Percentiles rank a stretch among this genome's conserved stretches.
Conservation (phyloP, 2,113 vertebrate genomes). For the Erinaceus europaeus region DNA sequence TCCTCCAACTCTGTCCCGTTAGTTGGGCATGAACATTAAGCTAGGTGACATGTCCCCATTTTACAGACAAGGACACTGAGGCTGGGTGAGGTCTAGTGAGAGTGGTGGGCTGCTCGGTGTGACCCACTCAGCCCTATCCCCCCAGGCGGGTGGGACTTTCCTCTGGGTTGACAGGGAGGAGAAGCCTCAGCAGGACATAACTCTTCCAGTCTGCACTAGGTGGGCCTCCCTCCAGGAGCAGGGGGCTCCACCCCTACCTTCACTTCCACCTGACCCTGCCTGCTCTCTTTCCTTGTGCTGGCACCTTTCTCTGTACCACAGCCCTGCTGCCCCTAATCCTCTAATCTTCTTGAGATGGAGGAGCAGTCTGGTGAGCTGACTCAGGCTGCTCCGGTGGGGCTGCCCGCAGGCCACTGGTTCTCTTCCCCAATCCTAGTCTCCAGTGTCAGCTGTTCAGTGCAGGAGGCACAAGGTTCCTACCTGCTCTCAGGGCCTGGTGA, state of each 20-base stretch:
- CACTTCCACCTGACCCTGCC: background rate
- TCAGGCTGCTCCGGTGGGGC: background rate
- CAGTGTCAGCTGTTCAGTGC: too few relatives aligned
- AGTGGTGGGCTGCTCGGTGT: background rate
- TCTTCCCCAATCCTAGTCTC: background rate
- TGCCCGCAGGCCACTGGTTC: background rate
- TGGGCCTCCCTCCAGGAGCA: background rate
- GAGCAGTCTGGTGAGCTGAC: too few relatives aligned
- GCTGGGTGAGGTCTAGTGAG: background rate
- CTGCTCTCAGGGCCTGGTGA: background rate
- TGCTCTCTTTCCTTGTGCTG: background rate
- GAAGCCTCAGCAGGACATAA: background rate
- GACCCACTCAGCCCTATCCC: background rate
- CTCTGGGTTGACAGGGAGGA: background rate
- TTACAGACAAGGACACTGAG: constrained; percentile 3
- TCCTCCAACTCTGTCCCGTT: background rate
- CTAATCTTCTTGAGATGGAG: background rate
- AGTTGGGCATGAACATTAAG: background rate
- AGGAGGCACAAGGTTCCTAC: background rate
- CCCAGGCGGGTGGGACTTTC: background rate
- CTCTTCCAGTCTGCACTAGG: background rate
- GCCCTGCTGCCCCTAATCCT: background rate
- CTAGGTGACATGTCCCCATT: background rate
- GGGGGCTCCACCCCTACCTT: background rate
- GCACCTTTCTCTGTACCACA: background rate